These are phyloP conservation scores for Pycnomerus fuliginosus DNA, from an alignment of 2,888 invertebrate genomes.

Conservation along the genomic window DNA sequence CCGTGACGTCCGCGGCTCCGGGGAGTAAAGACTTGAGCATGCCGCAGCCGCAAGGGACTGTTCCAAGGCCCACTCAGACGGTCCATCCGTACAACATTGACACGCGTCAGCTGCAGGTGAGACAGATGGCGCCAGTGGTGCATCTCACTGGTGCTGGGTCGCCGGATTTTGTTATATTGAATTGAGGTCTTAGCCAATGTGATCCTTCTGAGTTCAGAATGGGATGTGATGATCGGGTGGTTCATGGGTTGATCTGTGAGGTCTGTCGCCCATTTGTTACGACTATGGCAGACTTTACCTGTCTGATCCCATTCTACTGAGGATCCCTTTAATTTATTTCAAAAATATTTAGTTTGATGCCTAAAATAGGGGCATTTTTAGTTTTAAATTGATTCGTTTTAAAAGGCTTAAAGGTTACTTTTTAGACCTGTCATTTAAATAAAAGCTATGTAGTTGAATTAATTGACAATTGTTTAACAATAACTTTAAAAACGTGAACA, in stretches of 20 bases:
- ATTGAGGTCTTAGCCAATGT: too few relatives aligned
- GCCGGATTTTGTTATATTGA: too few relatives aligned
- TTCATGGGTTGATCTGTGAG: conserved; percentile 32
- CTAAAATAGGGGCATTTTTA: too few relatives aligned
- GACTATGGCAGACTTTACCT: conserved; percentile 33
- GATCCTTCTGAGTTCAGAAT: conserved; percentile 42
- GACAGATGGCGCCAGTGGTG: conserved; percentile 30
- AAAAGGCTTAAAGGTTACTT: too few relatives aligned
- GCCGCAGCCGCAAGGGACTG: conserved; percentile 47
- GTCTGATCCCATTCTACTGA: conserved; percentile 35
- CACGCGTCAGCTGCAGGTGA: conserved; percentile 44
- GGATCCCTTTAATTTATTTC: conserved; percentile 17
- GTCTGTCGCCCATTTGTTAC: conserved; percentile 39
- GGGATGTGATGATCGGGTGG: conserved; percentile 39
- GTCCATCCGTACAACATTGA: conserved; percentile 50
- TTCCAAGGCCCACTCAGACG: conserved; percentile 45
- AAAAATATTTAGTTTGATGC: not conserved
- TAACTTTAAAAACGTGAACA: too few relatives aligned
- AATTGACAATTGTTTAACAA: too few relatives aligned
- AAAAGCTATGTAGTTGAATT: too few relatives aligned
- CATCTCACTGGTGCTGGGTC: conserved; percentile 1
- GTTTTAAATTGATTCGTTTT: too few relatives aligned
- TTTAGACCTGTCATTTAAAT: too few relatives aligned
- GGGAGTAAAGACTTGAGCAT: conserved; percentile 43
- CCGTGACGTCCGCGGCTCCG: conserved; percentile 39